A percentile compares a stretch with the other conserved stretches of the same genome.
Conservation (phyloP, 2,113 vertebrate genomes). For the Hyperoodon ampullatus region DNA sequence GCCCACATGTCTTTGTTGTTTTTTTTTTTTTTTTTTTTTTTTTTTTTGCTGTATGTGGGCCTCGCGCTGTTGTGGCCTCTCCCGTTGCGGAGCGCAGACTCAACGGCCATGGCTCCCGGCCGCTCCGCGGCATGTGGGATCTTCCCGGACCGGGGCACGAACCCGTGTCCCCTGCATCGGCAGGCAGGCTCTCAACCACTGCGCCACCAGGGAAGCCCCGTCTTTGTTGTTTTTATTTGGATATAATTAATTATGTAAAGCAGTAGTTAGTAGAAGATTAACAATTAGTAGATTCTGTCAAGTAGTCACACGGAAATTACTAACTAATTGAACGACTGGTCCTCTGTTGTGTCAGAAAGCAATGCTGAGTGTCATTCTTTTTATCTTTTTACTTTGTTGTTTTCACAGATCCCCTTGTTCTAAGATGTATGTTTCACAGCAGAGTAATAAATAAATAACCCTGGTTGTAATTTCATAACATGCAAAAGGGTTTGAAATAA, state of each 20-base stretch:
- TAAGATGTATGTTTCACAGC: constrained; percentile 79
- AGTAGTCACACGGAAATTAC: constrained; percentile 94
- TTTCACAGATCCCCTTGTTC: constrained; percentile 66
- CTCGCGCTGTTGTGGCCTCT: no score
- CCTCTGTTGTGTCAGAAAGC: constrained; percentile 92
- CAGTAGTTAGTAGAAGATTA: constrained; percentile 94
- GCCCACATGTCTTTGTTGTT: constrained; percentile 91
- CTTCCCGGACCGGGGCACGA: no score
- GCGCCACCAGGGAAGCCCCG: no score
- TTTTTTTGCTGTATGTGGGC: no score
- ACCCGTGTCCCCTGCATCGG: no score
- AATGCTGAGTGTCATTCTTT: constrained; percentile 82
- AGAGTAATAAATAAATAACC: constrained; percentile 85
- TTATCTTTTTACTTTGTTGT: constrained; percentile 83
- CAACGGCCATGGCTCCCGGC: no score
- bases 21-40: constrained; percentile 90
- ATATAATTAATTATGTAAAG: constrained; percentile 97
- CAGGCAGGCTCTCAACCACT: no score
- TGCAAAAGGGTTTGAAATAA: constrained; percentile 83
- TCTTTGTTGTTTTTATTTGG: constrained; percentile 90
- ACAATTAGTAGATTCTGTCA: constrained; percentile 96
- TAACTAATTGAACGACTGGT: constrained; percentile 96
- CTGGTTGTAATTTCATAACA: constrained; percentile 80
- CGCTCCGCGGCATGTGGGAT: no score
- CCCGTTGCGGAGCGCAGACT: no score